Conservation (phyloP, 2,888 invertebrate species). For the Phytoseiulus persimilis region DNA sequence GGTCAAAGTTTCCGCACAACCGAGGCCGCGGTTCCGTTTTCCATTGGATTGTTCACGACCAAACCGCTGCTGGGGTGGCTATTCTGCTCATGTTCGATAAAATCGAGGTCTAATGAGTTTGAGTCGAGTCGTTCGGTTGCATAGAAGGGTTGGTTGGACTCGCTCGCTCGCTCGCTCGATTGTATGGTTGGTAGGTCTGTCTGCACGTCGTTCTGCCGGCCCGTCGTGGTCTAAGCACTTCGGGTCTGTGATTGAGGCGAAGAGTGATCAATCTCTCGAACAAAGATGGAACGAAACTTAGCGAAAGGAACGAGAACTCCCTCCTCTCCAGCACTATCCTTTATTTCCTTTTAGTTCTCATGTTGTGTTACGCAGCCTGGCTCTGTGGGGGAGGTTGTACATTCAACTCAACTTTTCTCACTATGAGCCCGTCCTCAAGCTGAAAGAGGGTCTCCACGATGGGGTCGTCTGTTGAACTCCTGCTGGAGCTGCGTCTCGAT, state of each 20-base stretch:
- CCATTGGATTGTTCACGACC: neutral
- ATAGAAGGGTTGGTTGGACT: neutral
- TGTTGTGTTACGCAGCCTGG: neutral
- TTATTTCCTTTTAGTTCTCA: neutral
- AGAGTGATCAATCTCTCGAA: neutral
- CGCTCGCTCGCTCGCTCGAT: neutral
- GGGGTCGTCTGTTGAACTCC: too few species aligned
- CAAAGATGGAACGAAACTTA: conserved; percentile 5
- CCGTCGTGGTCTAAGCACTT: neutral
- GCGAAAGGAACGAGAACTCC: neutral
- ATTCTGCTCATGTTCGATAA: neutral
- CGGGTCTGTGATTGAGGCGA: neutral
- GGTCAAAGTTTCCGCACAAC: too few species aligned
- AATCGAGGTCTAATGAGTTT: neutral
- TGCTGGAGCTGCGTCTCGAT: too few species aligned
- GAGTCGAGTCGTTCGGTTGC: neutral
- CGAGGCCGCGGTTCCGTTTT: neutral
- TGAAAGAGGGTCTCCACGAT: too few species aligned
- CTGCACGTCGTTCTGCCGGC: neutral
- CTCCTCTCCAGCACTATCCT: conserved; percentile 5
- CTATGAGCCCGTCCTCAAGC: too few species aligned
- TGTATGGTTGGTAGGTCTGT: neutral
- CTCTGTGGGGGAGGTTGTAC: neutral
- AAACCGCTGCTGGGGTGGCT: neutral
- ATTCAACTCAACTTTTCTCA: neutral